Evolutionary conservation across 2,797 vertebrate genomes (phyloP), one percentile per base, ranked within the genome.

Genomic region (Discoglossus pictus): DNA sequence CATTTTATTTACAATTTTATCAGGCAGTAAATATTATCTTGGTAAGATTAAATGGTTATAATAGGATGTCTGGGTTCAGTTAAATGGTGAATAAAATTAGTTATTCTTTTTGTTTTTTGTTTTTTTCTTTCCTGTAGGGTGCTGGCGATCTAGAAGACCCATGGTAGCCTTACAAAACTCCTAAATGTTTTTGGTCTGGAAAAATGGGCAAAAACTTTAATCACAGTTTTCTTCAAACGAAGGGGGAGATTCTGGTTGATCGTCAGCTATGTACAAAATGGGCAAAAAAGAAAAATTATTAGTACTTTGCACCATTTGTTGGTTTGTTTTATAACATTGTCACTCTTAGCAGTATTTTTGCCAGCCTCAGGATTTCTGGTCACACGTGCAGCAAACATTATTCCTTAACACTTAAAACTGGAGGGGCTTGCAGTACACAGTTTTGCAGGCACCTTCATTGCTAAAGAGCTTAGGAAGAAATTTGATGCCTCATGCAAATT

Each of bases 61-160:
- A n/a, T n/a, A n/a, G n/a, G n/a, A n/a, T n/a, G n/a, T 4, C 23
- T 40, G 50, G 43, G 34, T 51, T 43, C 38, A 68, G 13, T 31
- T 8, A 31, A 54, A 31, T n/a, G n/a, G n/a, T n/a, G n/a, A n/a
- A n/a, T n/a, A n/a, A n/a, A n/a, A n/a, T n/a, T n/a, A n/a, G n/a
- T n/a, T n/a, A n/a, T 10, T 46, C 4, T n/a, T 67, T 25, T 34
- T 59, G 20, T 61, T 34, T 42, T 73, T 87, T 85, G 84, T 76
- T 85, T 86, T 84, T 85, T 91, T 80, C 87, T 81, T 90, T 84
- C 76, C 87, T 88, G 79, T 92, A 98, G 96, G 97, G 81, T 78
- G 92, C 90, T 88, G 91, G 91, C 74, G 95, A 97, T 82, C 86
- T 95, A 86, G 94, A 98, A 90, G 93, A 93, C 89, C 92, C 93